Conservation (phyloP, 2,888 invertebrate species). For the Drosophila prolongata region DNA sequence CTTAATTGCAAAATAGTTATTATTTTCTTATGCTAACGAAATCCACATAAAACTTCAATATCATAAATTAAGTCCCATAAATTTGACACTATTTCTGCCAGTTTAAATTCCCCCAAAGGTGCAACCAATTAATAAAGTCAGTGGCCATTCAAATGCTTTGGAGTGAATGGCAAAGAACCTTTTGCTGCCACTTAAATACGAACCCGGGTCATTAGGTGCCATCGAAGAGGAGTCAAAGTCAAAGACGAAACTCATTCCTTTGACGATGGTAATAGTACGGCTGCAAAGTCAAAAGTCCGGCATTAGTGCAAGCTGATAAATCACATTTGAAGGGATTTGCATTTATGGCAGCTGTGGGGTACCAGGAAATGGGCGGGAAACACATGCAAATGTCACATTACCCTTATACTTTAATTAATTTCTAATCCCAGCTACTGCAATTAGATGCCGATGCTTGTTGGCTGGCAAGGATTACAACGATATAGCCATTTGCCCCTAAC, state of each 20-base stretch:
- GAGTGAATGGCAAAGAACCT: not conserved
- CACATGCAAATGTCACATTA: constrained; percentile 57
- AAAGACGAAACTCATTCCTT: not conserved
- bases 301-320: constrained; percentile 52
- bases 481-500: constrained; percentile 48
- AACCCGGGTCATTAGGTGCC: constrained; percentile 15
- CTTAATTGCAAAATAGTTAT: too few species aligned
- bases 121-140: not conserved
- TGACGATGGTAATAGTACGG: not conserved
- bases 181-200: constrained; percentile 2
- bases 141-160: constrained; percentile 7
- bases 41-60: too few species aligned
- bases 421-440: constrained; percentile 67
- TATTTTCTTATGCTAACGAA: too few species aligned
- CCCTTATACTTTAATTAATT: constrained; percentile 72
- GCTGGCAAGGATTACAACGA: constrained; percentile 59
- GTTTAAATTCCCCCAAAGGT: not conserved
- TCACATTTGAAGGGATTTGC: constrained; percentile 55
- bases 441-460: constrained; percentile 54
- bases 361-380: constrained; percentile 12
- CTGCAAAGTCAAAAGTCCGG: constrained; percentile 25
- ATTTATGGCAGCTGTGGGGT: constrained; percentile 39
- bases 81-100: too few species aligned
- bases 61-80: not conserved
- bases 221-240: not conserved